Conservation (phyloP, 1,140 invertebrate species). For the Heliconius melpomene region DNA sequence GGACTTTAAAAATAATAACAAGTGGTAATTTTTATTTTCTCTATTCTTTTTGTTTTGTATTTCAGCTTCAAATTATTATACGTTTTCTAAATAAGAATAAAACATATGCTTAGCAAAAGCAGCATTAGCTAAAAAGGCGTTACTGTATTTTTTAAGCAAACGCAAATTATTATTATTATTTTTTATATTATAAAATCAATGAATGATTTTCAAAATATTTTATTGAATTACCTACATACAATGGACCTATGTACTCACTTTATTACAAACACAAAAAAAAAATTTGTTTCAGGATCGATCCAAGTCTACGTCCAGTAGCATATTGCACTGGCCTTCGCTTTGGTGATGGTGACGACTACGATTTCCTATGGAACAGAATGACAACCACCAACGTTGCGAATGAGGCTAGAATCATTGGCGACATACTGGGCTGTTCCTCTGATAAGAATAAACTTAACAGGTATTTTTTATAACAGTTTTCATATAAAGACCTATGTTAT, state of each 20-base stretch:
- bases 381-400: conserved; percentile 76
- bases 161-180: too few relatives aligned
- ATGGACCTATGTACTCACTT: neutral
- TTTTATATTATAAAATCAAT: too few relatives aligned
- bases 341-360: conserved; percentile 74
- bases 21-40: conserved; percentile 48
- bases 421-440: conserved; percentile 82
- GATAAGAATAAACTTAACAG: conserved; percentile 65
- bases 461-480: conserved; percentile 57
- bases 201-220: too few relatives aligned
- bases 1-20: conserved; percentile 55
- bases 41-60: too few relatives aligned
- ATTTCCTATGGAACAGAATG: conserved; percentile 81
- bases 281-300: conserved; percentile 75
- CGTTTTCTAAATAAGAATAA: too few relatives aligned
- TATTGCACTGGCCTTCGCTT: conserved; percentile 82
- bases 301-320: conserved; percentile 80
- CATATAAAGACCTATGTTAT: too few relatives aligned
- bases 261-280: neutral
- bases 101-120: too few relatives aligned
- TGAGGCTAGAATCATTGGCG: conserved; percentile 81
- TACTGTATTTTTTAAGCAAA: too few relatives aligned
- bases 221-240: too few relatives aligned
- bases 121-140: too few relatives aligned
- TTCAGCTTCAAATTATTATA: too few relatives aligned